These are phyloP conservation scores for Drosophila equinoxialis DNA, from an alignment of 1,140 invertebrate species.

Conservation along the genomic window DNA sequence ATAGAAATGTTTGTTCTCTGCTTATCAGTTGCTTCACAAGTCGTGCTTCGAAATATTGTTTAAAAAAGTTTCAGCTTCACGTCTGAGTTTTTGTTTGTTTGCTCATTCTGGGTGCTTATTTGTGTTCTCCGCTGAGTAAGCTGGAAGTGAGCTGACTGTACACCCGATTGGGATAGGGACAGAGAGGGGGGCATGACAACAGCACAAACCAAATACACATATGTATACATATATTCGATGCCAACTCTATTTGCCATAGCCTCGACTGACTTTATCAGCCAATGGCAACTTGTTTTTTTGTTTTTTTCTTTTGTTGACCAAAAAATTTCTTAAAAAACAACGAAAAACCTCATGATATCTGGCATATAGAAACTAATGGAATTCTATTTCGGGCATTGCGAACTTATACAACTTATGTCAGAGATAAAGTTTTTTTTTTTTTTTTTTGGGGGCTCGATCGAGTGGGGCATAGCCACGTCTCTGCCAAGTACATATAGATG, in stretches of 20 bases:
- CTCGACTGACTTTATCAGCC: conserved; percentile 44
- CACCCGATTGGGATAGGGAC: conserved; percentile 18
- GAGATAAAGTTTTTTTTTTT: conserved; percentile 63
- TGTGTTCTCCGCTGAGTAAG: conserved; percentile 6
- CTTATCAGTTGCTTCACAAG: no score
- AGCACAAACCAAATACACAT: not conserved
- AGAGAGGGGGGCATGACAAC: conserved; percentile 22
- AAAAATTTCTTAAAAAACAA: conserved; percentile 41
- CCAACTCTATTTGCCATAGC: conserved; percentile 40
- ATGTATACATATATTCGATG: conserved; percentile 32
- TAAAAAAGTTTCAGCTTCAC: not conserved
- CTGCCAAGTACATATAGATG: conserved; percentile 24
- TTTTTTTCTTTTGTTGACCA: conserved; percentile 8
- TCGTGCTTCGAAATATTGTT: no score
- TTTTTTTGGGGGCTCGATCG: conserved; percentile 75
- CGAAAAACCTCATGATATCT: conserved; percentile 46
- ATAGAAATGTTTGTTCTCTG: no score
- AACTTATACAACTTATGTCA: conserved; percentile 59
- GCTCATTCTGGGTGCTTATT: not conserved
- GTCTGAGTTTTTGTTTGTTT: conserved; percentile 4
- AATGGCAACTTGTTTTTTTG: conserved; percentile 40
- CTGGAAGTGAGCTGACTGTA: conserved; percentile 40
- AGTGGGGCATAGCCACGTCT: conserved; percentile 55
- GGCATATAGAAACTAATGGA: conserved; percentile 26
- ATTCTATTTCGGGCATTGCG: conserved; percentile 41